These are phyloP conservation scores for Castor canadensis DNA, from an alignment of 2,113 vertebrate species.

Conservation along the genomic window DNA sequence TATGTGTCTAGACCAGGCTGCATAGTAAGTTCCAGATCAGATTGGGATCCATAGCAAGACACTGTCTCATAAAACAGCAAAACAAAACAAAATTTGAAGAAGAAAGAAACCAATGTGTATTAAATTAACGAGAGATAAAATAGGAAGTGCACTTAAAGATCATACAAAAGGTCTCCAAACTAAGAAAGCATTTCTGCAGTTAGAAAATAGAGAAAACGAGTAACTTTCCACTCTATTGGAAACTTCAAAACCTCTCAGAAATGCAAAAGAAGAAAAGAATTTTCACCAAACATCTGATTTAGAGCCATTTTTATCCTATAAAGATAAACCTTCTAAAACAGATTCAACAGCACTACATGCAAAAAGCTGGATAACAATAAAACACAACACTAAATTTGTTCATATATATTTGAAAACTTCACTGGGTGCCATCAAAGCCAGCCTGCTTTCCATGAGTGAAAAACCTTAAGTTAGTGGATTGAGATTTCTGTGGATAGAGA, in stretches of 20 bases:
- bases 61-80: too few species aligned
- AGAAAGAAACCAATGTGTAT: background rate
- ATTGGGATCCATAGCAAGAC: too few species aligned
- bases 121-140: background rate
- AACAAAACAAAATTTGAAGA: background rate
- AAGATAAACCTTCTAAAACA: background rate
- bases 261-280: too few species aligned
- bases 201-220: background rate
- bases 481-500: background rate
- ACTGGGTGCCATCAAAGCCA: background rate
- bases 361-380: background rate
- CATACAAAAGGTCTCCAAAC: background rate
- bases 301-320: background rate
- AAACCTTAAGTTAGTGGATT: too few species aligned
- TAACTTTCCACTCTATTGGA: rapidly evolving
- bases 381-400: background rate
- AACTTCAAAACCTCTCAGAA: background rate
- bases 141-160: background rate
- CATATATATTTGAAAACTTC: background rate
- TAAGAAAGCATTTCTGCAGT: background rate
- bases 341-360: rapidly evolving
- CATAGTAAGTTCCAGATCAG: too few species aligned
- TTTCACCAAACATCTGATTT: background rate
- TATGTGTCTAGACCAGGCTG: too few species aligned
- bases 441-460: background rate